phyloP scores from a whole-genome alignment of 2,888 invertebrate genomes.

The Alsophila aescularia region DNA sequence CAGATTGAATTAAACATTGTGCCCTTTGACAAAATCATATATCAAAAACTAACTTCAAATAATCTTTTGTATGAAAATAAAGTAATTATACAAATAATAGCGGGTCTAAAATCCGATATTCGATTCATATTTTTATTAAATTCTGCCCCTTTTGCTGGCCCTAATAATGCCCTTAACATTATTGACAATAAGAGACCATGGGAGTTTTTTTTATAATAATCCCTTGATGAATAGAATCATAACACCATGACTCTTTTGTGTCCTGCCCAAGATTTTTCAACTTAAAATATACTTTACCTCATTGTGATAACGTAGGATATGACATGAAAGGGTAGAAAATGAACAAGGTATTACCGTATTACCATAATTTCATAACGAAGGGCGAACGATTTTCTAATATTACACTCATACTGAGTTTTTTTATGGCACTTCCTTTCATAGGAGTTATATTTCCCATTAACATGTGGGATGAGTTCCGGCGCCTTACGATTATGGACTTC shows the following conservation, averaged over 20 bases:
- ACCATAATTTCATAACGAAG: conserved; percentile 80
- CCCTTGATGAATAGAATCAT: conserved; percentile 41
- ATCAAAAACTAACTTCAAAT: conserved; percentile 1
- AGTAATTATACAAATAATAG: neutral
- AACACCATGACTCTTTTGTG: conserved; percentile 40
- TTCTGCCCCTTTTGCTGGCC: conserved; percentile 44
- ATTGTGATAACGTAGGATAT: conserved; percentile 14
- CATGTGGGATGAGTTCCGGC: conserved; percentile 33
- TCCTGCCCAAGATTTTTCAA: neutral
- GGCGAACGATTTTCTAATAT: conserved; percentile 74
- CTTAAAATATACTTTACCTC: conserved; percentile 19
- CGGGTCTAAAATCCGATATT: conserved; percentile 36
- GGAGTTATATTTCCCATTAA: conserved; percentile 37
- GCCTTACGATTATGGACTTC: conserved; percentile 24
- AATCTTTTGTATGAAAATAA: conserved; percentile 6
- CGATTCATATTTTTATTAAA: conserved; percentile 66
- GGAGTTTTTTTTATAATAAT: conserved; percentile 52
- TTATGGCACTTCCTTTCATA: conserved; percentile 42
- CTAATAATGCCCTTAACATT: conserved; percentile 55
- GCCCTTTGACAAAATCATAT: neutral
- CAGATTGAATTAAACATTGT: conserved; percentile 1
- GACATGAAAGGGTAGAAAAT: neutral
- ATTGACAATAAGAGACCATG: conserved; percentile 68
- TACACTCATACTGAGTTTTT: conserved; percentile 71
- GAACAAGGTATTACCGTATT: conserved; percentile 47